Evolutionary conservation across 2,888 invertebrate genomes (phyloP), one percentile per base, ranked within the genome.

Genomic region (Gibbula magus): DNA sequence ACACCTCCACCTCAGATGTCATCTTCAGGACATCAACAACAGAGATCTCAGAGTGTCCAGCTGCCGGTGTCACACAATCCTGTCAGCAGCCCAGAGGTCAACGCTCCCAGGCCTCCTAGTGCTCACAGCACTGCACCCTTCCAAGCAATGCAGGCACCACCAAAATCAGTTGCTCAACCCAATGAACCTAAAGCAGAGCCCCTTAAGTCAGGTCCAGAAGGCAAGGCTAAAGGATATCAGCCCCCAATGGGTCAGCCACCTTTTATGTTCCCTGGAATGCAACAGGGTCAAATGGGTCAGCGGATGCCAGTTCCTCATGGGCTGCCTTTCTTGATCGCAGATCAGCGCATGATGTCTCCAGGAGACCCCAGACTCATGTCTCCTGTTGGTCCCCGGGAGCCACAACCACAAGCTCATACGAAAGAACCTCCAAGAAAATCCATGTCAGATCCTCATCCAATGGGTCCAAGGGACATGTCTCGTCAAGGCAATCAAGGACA

Each of bases 1-100:
- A 80, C 73, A 2, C 66, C 82, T 2, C 79, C 70, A 18, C 78
- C 77, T 5, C 81, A 81, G 73, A 78, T 74, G 54, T 78, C 80
- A 4, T 78, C 80, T 22, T 66, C 77, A 16, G 53, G 45, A 75
- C 45, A 79, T 29, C 75, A 61, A 78, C 79, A 79, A 22, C 82
- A 79, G 78, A 25, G 80, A 52, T 45, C 80, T 35, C 75, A 79
- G 70, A 78, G 75, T 78, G 75, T 75, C 29, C 75, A 75, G 18
- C 75, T 75, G 10, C 75, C 75, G 13, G 75, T 75, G 53, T 16
- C 53, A 16, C 75, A 75, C 18, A 51, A 51, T 10, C 74, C 74
- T 13, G 51, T 18, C 51, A 74, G 74, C 54, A 75, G 54, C 22
- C 32, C 75, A 35, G 75, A 75, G 29, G 20, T n/a, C 8, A 70